A percentile compares a stretch with the other conserved stretches of the same genome.
These are phyloP conservation scores for Ceratosolen solmsi DNA, from an alignment of 1,140 invertebrate genomes.

Conservation along the genomic window DNA sequence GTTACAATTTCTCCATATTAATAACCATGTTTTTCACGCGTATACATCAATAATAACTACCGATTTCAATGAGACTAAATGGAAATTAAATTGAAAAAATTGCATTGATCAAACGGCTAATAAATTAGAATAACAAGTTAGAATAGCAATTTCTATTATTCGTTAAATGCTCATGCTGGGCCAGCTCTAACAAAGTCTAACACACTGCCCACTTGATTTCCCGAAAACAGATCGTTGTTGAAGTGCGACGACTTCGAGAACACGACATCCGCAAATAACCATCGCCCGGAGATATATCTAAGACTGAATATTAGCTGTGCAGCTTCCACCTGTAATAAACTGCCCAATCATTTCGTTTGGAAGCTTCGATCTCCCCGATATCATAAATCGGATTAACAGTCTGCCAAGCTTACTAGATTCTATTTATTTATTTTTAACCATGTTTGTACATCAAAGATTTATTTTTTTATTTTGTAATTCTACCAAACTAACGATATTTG, in stretches of 20 bases:
- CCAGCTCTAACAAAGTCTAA: too few relatives aligned
- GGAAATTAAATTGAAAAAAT: too few relatives aligned
- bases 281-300: conserved; percentile 61
- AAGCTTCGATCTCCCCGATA: conserved; percentile 53
- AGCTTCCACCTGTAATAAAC: conserved; percentile 61
- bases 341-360: conserved; percentile 65
- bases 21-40: too few relatives aligned
- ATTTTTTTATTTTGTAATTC: conserved; percentile 35
- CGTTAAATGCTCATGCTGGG: too few relatives aligned
- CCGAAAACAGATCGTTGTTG: conserved; percentile 51
- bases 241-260: conserved; percentile 61
- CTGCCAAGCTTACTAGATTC: neutral
- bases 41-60: too few relatives aligned
- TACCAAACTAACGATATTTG: neutral
- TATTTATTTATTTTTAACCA: conserved; percentile 27
- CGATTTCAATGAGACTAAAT: too few relatives aligned
- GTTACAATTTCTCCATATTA: too few relatives aligned
- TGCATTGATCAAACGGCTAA: too few relatives aligned
- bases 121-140: too few relatives aligned
- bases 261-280: conserved; percentile 4
- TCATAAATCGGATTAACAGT: neutral
- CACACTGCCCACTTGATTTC: too few relatives aligned
- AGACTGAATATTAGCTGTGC: conserved; percentile 62
- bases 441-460: conserved; percentile 22
- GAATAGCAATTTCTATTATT: too few relatives aligned